phyloP scores from a whole-genome alignment of 1,140 invertebrate species.

The Orchestia grillus region DNA sequence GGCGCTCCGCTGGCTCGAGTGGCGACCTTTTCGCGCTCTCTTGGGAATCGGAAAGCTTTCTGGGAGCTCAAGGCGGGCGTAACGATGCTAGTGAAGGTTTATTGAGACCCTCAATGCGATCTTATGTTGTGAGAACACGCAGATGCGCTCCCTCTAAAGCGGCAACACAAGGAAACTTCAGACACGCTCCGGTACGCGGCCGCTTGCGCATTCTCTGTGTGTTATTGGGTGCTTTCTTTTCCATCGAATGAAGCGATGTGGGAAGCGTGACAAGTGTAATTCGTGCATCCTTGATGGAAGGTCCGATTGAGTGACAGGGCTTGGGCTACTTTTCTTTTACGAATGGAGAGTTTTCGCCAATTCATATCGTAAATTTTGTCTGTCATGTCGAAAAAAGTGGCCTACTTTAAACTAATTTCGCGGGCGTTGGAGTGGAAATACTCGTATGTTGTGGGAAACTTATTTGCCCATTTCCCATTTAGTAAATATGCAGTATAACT shows the following conservation, averaged over 20 bases:
- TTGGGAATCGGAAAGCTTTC: conserved; percentile 34
- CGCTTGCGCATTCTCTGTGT: background rate
- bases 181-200: background rate
- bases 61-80: conserved; percentile 3
- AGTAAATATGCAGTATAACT: too few relatives aligned
- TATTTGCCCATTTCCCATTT: too few relatives aligned
- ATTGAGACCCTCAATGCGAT: conserved; percentile 16
- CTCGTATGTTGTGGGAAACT: too few relatives aligned
- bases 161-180: background rate
- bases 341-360: background rate
- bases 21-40: conserved; percentile 33
- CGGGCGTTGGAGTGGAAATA: too few relatives aligned
- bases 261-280: background rate
- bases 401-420: too few relatives aligned
- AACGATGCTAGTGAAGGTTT: conserved; percentile 40
- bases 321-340: background rate
- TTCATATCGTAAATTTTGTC: background rate
- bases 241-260: background rate
- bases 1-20: background rate
- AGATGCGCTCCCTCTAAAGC: background rate
- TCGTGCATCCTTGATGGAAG: background rate
- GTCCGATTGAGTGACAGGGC: background rate
- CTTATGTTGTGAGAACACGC: conserved; percentile 38
- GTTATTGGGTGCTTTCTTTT: background rate
- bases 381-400: too few relatives aligned